Percentiles rank a stretch among this genome's conserved stretches.
These are phyloP conservation scores for Clusia tigrina DNA, from an alignment of 2,888 invertebrate genomes.

Conservation along the genomic window DNA sequence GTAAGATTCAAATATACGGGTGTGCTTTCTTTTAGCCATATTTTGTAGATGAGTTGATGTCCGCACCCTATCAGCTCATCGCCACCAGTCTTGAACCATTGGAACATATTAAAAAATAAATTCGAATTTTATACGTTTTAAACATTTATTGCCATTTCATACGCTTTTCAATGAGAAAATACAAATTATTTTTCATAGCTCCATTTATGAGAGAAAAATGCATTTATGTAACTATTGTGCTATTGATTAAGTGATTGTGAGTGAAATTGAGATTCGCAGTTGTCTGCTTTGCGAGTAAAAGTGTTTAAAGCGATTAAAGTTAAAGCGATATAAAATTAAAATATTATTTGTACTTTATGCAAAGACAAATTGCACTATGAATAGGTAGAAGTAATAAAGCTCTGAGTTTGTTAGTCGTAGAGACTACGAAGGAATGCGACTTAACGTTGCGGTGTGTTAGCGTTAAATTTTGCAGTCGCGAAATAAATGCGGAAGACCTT, in stretches of 20 bases:
- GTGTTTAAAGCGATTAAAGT: neutral
- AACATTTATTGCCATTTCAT: conserved; percentile 24
- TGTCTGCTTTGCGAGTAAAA: neutral
- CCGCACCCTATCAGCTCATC: too few relatives aligned
- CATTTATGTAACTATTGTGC: neutral
- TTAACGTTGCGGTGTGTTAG: conserved; percentile 7
- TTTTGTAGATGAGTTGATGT: too few relatives aligned
- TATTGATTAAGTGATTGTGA: neutral
- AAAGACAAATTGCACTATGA: neutral
- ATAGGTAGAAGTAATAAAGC: conserved; percentile 18
- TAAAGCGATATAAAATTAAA: neutral
- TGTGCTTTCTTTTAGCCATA: too few relatives aligned
- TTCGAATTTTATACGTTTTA: neutral
- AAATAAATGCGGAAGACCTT: conserved; percentile 9
- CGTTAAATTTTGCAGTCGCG: neutral
- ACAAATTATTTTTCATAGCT: too few relatives aligned
- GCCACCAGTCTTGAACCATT: too few relatives aligned
- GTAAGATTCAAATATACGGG: too few relatives aligned
- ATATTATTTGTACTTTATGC: conserved; percentile 14
- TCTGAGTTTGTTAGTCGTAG: conserved; percentile 4
- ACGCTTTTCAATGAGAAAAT: conserved; percentile 11
- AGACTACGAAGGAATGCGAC: neutral
- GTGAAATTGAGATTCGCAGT: neutral
- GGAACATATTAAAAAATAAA: too few relatives aligned
- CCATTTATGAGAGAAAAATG: neutral